A percentile compares a stretch with the other conserved stretches of the same genome.
Conservation (phyloP, 2,797 vertebrate genomes). For the Mus caroli region DNA sequence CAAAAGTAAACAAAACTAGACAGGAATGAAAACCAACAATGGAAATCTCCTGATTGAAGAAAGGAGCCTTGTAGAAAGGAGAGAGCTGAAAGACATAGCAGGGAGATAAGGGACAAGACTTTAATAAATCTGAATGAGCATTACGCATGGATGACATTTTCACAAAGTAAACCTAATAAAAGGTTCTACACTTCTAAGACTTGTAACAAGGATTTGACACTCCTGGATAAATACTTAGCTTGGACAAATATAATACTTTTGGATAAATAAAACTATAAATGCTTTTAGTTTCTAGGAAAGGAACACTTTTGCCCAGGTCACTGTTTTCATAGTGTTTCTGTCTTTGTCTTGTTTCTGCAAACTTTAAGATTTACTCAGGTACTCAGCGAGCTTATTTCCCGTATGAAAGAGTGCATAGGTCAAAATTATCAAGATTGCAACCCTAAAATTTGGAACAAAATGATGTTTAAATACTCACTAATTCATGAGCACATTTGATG, state of each 20-base stretch:
- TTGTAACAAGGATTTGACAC: constrained; percentile 4
- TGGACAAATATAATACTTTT: not conserved
- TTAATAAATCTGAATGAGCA: not conserved
- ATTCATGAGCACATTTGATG: not conserved
- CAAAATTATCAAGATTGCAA: not conserved
- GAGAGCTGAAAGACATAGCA: not conserved
- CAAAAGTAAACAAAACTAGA: not conserved
- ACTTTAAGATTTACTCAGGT: not conserved
- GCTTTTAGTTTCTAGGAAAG: constrained; percentile 24
- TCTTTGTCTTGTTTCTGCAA: not conserved
- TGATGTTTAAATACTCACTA: constrained; percentile 15
- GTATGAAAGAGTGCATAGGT: not conserved
- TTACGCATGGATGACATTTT: not conserved
- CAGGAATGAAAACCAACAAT: not conserved
- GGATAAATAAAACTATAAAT: not conserved
- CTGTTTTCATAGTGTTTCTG: not conserved
- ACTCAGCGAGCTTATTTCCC: not conserved
- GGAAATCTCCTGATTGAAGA: not conserved
- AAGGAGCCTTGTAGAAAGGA: not conserved
- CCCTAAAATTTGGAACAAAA: constrained; percentile 7
- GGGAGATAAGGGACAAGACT: not conserved
- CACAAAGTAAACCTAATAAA: not conserved
- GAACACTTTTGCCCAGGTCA: not conserved
- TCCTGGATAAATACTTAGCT: not conserved
- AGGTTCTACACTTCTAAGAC: not conserved